Conservation (phyloP, 2,113 vertebrate species). For the Platichthys flesus region DNA sequence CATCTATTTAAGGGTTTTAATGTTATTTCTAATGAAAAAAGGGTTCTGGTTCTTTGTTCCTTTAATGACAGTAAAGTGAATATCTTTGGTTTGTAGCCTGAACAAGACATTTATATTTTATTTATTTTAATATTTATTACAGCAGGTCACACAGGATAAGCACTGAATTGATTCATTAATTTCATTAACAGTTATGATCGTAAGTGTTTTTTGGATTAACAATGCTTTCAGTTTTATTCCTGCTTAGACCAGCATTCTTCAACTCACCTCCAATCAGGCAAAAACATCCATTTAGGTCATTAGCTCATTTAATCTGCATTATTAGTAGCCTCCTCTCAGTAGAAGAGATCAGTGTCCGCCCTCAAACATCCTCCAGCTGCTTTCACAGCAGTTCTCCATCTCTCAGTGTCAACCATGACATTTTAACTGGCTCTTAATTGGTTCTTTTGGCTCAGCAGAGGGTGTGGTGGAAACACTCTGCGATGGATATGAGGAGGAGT, state of each 20-base stretch:
- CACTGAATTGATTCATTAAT: neutral
- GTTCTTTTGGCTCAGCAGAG: constrained; percentile 1
- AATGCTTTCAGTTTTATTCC: constrained; percentile 7
- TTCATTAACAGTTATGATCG: too few relatives aligned
- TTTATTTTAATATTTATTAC: neutral
- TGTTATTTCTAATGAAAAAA: too few relatives aligned
- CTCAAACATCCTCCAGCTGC: constrained; percentile 23
- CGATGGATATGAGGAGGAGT: constrained; percentile 8
- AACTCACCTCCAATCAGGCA: constrained; percentile 25
- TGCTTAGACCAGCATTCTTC: constrained; percentile 46
- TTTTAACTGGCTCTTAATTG: constrained; percentile 35
- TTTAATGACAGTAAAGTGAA: too few relatives aligned
- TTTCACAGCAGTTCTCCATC: constrained; percentile 21
- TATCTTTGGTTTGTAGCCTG: too few relatives aligned
- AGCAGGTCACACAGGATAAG: constrained; percentile 40
- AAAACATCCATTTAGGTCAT: constrained; percentile 44
- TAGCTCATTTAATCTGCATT: constrained; percentile 65
- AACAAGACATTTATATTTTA: too few relatives aligned
- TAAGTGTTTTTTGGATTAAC: constrained; percentile 31
- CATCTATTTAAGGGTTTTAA: too few relatives aligned
- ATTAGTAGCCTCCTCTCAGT: constrained; percentile 28
- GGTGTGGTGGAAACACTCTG: neutral
- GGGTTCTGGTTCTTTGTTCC: too few relatives aligned
- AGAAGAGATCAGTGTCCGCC: constrained; percentile 31
- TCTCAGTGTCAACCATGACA: constrained; percentile 38